Evolutionary conservation across 2,797 vertebrate species (phyloP), one percentile per base, ranked within the genome.

Genomic region (Eurystomus glaucurus): DNA sequence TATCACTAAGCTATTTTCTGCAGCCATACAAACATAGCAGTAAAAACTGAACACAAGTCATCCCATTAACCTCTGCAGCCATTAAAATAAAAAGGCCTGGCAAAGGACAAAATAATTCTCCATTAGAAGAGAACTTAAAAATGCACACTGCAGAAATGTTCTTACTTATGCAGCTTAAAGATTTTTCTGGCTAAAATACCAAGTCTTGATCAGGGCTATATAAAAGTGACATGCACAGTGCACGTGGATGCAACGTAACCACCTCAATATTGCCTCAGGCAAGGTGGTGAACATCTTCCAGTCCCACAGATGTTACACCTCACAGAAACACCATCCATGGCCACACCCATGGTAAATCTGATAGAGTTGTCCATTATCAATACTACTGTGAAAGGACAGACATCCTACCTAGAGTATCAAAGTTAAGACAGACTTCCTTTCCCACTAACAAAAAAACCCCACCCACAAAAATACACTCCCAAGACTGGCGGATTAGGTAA

Each of bases 21-120:
- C 65, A 93, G 57, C 33, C 43, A 55, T 12, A 69, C 46, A 75
- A 78, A 78, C 52, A 45, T 12, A 77, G 57, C 33, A 4, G 77
- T 95, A 83, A 85, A 93, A 54, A 54, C 52, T 54, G 66, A 88
- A 80, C 78, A 80, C 39, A 68, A 85, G 93, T 70, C 45, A 68
- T 29, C 14, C 31, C 64, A 85, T 77, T 92, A 93, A 91, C 68
- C 48, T 91, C 75, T 72, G 86, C 39, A 83, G 37, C 64, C 71
- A 77, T 41, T 85, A 93, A 85, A 92, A 86, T 35, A 75, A 83
- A 92, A 91, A 74, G 31, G 62, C 20, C 26, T 25, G 26, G 46
- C 84, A 77, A 87, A 95, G 51, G 48, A 80, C 39, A 96, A 87
- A 93, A 45, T 28, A 76, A 33, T 6, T 54, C n/a, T 45, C 76